Evolutionary conservation across 1,140 invertebrate species (phyloP), one percentile per base, ranked within the genome.

Genomic region (Heterodera carotae): DNA sequence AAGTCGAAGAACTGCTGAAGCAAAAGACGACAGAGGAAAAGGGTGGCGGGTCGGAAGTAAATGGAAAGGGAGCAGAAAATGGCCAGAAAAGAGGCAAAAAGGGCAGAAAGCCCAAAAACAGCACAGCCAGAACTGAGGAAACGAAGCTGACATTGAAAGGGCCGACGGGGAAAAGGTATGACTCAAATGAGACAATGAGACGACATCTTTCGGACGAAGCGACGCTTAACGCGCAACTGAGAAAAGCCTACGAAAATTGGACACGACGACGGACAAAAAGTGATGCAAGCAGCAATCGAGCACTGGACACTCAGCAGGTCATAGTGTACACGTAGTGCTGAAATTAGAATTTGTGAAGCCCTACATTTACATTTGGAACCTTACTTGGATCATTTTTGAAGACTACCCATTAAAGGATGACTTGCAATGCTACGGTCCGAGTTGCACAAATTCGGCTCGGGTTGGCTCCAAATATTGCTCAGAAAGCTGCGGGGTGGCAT

Each of bases 401-500:
- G 15, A 43, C 7, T 66, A 31, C n/a, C n/a, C 2, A 15, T 34
- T n/a, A 3, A 8, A 79, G 60, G 77, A 78, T 15, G 70, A 83
- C 15, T 70, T 71, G 68, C 96, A 99, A 82, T 99, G 96, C 88
- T 93, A 93, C 87, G 96, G 96, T 0, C 95, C 94, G 3, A 91
- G 92, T 22, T 99, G 96, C 88, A 90, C 90, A 0, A 91, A 92
- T 76, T 91, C 92, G 75, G 93, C 95, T 0, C 89, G 92, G 10
- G 90, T 90, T 34, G 92, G 92, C 18, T 96, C 94, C 68, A 98
- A 98, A 89, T 99, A 98, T 86, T 99, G 97, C 87, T 94, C 93
- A 15, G 92, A 96, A 81, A 91, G 93, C 75, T 99, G 97, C 89
- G 97, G 97, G 1, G 91, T 96, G 80, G 93, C 93, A 86, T 89